Evolutionary conservation across 2,797 vertebrate species (phyloP).

Genomic region (Heteromormyrus szaboi): DNA sequence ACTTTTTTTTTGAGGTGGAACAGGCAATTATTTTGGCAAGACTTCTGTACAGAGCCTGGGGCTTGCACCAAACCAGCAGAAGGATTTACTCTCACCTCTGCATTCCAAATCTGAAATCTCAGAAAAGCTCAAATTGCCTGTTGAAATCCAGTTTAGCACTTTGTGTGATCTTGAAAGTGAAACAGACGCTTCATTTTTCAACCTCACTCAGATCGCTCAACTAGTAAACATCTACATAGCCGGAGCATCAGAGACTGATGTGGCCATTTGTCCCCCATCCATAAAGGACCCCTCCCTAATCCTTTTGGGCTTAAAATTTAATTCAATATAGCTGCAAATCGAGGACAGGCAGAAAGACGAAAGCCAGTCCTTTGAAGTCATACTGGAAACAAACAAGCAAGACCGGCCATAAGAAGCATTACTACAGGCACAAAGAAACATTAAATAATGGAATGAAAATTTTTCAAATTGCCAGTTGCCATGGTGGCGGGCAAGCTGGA

Average conservation of each 20-base stretch:
- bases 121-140: neutral
- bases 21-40: neutral
- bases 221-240: neutral
- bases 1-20: neutral
- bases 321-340: neutral
- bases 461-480: neutral
- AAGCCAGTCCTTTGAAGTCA: neutral
- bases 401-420: neutral
- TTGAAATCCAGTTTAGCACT: neutral
- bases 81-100: neutral
- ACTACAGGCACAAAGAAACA: neutral
- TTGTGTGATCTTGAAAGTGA: neutral
- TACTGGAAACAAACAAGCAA: neutral
- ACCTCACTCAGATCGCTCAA: neutral
- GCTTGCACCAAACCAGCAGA: neutral
- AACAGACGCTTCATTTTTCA: neutral
- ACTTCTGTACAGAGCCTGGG: neutral
- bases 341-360: neutral
- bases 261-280: neutral
- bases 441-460: conserved; percentile 1
- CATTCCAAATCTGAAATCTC: neutral
- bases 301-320: neutral
- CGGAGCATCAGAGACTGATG: neutral
- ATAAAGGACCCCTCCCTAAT: neutral
- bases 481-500: neutral